phyloP scores from a whole-genome alignment of 2,888 invertebrate species.

The Fissipunctia ypsillon region DNA sequence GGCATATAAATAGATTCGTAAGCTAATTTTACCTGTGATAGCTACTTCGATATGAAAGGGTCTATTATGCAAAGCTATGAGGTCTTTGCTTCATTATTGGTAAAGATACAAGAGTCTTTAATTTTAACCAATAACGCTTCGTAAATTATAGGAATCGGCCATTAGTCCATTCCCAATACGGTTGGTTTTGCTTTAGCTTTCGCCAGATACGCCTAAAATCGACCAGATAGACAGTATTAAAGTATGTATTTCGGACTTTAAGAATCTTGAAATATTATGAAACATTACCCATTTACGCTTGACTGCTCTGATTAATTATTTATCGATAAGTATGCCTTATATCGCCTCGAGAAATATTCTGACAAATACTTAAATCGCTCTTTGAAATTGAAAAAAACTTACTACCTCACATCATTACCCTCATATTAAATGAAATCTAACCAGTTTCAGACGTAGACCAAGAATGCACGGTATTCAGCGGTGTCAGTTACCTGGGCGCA shows the following conservation, averaged over 20 bases:
- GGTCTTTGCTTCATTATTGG: too few relatives aligned
- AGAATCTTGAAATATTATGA: neutral
- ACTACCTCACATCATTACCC: neutral
- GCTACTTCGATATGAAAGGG: too few relatives aligned
- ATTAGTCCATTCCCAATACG: neutral
- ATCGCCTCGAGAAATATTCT: neutral
- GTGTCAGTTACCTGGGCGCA: conserved; percentile 97
- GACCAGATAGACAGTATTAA: neutral
- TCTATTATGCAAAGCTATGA: too few relatives aligned
- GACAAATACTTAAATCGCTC: neutral
- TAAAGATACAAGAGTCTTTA: too few relatives aligned
- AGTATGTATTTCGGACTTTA: neutral
- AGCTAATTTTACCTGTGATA: too few relatives aligned
- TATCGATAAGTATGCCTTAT: neutral
- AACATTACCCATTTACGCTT: neutral
- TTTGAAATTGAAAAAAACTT: neutral
- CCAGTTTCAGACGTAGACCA: conserved; percentile 95
- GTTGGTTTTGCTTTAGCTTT: neutral
- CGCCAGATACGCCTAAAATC: neutral
- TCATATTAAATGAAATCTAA: conserved; percentile 49
- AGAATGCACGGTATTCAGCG: conserved; percentile 97
- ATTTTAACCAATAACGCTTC: too few relatives aligned
- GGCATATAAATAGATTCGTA: too few relatives aligned
- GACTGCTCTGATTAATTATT: neutral
- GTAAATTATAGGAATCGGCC: too few relatives aligned